Percentiles rank a stretch among this genome's conserved stretches.
These are phyloP conservation scores for Danaus chrysippus DNA, from an alignment of 2,888 invertebrate genomes.

Conservation along the genomic window DNA sequence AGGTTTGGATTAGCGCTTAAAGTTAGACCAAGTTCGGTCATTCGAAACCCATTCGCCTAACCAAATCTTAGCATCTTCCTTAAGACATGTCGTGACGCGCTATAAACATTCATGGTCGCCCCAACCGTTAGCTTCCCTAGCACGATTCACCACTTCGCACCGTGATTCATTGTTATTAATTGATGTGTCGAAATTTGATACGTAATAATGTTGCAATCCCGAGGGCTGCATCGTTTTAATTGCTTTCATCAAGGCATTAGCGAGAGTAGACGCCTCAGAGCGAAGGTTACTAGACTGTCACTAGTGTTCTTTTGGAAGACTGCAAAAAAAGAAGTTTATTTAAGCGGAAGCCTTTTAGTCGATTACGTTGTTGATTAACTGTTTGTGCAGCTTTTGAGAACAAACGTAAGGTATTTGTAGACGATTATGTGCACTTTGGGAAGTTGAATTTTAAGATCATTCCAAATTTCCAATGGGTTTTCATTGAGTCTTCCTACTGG, in stretches of 20 bases:
- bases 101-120: no score
- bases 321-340: no score
- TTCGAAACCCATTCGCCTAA: no score
- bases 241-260: background rate
- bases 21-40: no score
- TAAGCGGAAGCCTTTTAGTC: background rate
- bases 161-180: background rate
- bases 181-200: slow-evolving; percentile 1
- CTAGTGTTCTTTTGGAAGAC: no score
- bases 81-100: background rate
- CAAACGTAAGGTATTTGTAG: slow-evolving; percentile 31
- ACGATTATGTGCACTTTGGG: slow-evolving; percentile 32
- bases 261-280: no score
- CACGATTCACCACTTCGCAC: slow-evolving; percentile 3
- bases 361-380: slow-evolving; percentile 29
- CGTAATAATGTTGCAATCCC: background rate
- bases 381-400: slow-evolving; percentile 26
- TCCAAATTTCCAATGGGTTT: slow-evolving; percentile 33
- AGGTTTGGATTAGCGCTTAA: no score
- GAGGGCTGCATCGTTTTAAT: background rate
- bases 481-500: slow-evolving; percentile 34
- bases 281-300: no score
- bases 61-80: no score
- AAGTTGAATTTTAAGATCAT: slow-evolving; percentile 32
- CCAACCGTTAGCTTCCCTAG: no score